A percentile compares a stretch with the other conserved stretches of the same genome.
Conservation (phyloP, 23 tunicate genomes). For the Halocynthia aurantium region DNA sequence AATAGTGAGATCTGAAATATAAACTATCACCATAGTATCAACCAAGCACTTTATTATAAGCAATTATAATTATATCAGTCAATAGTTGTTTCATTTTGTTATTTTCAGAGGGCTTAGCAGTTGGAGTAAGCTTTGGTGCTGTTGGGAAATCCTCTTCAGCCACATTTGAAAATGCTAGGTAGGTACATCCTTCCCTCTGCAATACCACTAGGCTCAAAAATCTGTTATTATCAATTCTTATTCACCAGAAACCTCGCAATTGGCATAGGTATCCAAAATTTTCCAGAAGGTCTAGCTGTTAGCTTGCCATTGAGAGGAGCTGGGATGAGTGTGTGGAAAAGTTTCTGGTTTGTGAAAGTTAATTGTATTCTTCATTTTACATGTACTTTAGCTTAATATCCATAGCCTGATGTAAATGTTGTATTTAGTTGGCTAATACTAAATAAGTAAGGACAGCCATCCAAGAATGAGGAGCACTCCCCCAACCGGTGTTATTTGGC, state of each 20-base stretch:
- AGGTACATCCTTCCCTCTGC: background rate
- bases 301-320: slow-evolving; percentile 91
- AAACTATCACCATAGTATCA: too few relatives aligned
- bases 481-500: slow-evolving; percentile 13
- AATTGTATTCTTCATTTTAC: too few relatives aligned
- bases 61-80: too few relatives aligned
- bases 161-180: slow-evolving; percentile 76
- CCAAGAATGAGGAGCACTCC: slow-evolving; percentile 18
- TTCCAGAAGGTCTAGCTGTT: slow-evolving; percentile 98
- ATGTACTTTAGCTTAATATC: too few relatives aligned
- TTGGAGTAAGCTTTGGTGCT: slow-evolving; percentile 95
- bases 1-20: too few relatives aligned
- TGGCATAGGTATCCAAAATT: slow-evolving; percentile 95
- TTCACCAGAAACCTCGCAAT: slow-evolving; percentile 49
- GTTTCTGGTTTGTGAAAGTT: slow-evolving; percentile 43
- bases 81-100: background rate
- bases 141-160: slow-evolving; percentile 77
- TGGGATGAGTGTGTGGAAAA: slow-evolving; percentile 70
- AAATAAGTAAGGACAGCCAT: slow-evolving; percentile 17
- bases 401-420: too few relatives aligned
- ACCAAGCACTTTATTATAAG: too few relatives aligned
- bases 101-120: slow-evolving; percentile 55
- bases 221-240: background rate
- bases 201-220: background rate
- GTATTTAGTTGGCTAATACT: background rate